Base-by-base conservation (phyloP, 2,113 vertebrate species). In the Hiodon alosoides region DNA sequence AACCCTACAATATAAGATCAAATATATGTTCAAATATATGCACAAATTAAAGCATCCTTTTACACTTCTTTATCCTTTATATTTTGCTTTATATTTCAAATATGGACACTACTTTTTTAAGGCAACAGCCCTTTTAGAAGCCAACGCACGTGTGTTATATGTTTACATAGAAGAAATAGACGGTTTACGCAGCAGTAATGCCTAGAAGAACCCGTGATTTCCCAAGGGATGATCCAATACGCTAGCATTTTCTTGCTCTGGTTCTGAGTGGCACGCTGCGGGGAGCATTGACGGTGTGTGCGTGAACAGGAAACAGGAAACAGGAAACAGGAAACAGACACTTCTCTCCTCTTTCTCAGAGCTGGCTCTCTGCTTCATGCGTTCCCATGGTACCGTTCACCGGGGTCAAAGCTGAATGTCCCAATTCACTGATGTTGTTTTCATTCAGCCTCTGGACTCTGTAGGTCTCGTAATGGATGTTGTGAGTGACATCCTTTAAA, bases 401-500 rank as follows among this genome's bases (percentile, higher is more conserved):
- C 75, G 87, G 76, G 3, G 74, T 79, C 73, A 83, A 73, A 72
- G 62, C 5, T 58, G 84, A 81, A 77, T 84, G 81, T 17, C 77
- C 85, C 71, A 86, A 77, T 72, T 83, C 85, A 1, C 79, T 84
- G 80, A 84, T 81, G 77, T 90, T 94, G 89, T 92, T 94, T 87
- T 95, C 89, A 0, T 92, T 96, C 80, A 98, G 93, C 60, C 94
- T 90, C 71, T 75, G 81, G 13, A 96, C 87, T 0, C 96, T 90
- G 78, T 98, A 98, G 6, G 90, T 93, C 90, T 98, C 96, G 0
- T 98, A 98, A 85, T 96, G 94, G 81, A 98, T 90, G 6, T 94
- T 93, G 87, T 98, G 95, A 31, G 96, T 96, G 81, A 98, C 94
- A 77, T 98, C 96, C 86, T 98, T 98, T 85, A 98, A 92, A 85